Conservation (phyloP, 2,797 vertebrate species). For the Florisuga fusca region DNA sequence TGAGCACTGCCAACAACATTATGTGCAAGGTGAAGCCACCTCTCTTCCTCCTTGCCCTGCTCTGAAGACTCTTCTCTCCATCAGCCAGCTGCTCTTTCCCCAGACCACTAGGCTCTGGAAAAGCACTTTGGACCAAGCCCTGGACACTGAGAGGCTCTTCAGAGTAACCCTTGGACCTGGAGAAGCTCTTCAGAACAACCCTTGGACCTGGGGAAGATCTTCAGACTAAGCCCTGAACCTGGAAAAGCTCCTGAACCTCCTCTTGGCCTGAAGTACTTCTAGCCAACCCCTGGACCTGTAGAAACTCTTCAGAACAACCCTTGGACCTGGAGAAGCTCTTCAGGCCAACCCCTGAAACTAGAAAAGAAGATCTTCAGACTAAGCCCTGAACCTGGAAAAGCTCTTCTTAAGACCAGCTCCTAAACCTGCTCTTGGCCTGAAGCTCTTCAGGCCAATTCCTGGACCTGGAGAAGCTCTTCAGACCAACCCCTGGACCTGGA, state of each 20-base stretch:
- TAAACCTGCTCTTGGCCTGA: background rate
- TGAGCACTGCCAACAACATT: background rate
- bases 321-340: background rate
- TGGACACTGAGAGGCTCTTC: background rate
- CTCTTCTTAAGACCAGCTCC: background rate
- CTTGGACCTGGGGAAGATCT: background rate
- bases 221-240: background rate
- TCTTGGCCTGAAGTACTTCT: background rate
- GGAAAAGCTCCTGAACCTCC: background rate
- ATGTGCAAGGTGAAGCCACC: background rate
- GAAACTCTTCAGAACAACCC: background rate
- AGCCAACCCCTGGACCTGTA: background rate
- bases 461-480: background rate
- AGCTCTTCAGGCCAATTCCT: background rate
- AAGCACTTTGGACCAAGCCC: background rate
- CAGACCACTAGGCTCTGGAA: background rate
- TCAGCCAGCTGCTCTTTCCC: background rate
- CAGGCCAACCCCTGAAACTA: background rate
- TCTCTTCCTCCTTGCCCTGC: accelerated
- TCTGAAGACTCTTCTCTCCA: background rate
- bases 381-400: background rate
- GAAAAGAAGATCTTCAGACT: background rate
- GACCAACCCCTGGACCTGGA: background rate
- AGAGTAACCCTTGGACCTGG: background rate
- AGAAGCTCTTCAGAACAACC: background rate